These are phyloP conservation scores for Heliothis peltigera DNA, from an alignment of 2,888 invertebrate genomes.

Conservation along the genomic window DNA sequence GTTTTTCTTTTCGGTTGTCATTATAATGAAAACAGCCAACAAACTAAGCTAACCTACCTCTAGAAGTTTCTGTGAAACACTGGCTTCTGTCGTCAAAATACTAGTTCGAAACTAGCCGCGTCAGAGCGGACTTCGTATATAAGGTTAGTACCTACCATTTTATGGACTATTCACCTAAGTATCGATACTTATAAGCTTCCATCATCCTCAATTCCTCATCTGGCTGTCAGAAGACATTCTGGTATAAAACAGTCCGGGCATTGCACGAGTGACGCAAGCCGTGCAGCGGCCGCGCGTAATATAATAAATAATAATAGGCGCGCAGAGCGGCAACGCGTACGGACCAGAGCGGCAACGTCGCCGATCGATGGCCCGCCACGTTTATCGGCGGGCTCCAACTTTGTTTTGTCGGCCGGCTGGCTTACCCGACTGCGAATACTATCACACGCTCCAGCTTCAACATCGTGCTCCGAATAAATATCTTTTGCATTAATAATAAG, in stretches of 20 bases:
- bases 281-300: slow-evolving; percentile 67
- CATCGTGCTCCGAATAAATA: slow-evolving; percentile 29
- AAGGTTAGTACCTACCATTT: background rate
- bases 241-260: slow-evolving; percentile 64
- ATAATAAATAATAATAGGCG: slow-evolving; percentile 76
- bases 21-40: background rate
- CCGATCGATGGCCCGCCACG: slow-evolving; percentile 72
- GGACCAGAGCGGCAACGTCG: slow-evolving; percentile 74
- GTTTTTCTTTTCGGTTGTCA: background rate
- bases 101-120: background rate
- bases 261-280: slow-evolving; percentile 70
- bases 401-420: slow-evolving; percentile 61
- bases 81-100: background rate
- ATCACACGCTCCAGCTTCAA: slow-evolving; percentile 44
- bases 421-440: slow-evolving; percentile 44
- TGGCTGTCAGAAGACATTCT: slow-evolving; percentile 40
- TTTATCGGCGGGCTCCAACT: slow-evolving; percentile 65
- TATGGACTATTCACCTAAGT: background rate
- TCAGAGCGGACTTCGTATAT: background rate
- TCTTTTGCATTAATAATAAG: slow-evolving; percentile 27
- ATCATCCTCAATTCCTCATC: slow-evolving; percentile 11
- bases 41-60: too few species aligned
- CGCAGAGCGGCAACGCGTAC: slow-evolving; percentile 70
- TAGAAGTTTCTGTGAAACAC: background rate
- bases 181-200: background rate